Percentiles rank a stretch among this genome's conserved stretches.
phyloP scores from a whole-genome alignment of 2,113 vertebrate genomes.

The Emydura subglobosa region DNA sequence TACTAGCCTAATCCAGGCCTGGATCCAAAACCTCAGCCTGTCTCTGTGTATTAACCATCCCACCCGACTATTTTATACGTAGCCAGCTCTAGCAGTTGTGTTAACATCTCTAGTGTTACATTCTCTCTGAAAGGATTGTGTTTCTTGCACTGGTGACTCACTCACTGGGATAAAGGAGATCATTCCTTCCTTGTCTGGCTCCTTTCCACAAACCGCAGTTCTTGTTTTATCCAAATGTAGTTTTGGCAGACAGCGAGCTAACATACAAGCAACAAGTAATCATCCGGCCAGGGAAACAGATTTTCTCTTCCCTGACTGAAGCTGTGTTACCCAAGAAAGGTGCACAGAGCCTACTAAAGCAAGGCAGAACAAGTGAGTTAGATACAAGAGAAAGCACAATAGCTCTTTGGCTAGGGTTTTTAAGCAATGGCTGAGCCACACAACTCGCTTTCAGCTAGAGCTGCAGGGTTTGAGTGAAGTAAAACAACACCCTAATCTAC shows the following conservation, averaged over 20 bases:
- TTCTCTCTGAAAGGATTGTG: rapidly evolving
- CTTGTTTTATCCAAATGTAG: not conserved
- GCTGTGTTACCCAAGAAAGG: not conserved
- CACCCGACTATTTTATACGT: not conserved
- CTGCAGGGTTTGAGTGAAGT: rapidly evolving
- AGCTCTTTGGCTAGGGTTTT: not conserved
- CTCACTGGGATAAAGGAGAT: rapidly evolving
- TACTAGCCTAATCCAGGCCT: not conserved
- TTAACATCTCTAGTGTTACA: not conserved
- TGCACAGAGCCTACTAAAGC: not conserved
- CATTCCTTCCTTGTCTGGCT: not conserved
- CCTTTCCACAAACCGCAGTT: not conserved
- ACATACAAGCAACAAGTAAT: not conserved
- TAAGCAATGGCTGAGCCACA: not conserved
- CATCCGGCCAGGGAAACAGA: not conserved
- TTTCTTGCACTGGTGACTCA: rapidly evolving
- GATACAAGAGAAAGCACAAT: rapidly evolving
- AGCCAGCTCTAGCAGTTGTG: not conserved
- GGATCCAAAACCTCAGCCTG: not conserved
- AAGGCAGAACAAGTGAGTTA: not conserved
- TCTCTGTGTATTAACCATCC: not conserved
- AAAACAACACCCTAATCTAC: not conserved
- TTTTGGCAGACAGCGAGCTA: not conserved
- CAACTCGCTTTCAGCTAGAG: not conserved
- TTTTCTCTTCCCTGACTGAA: not conserved